Evolutionary conservation across 1,140 invertebrate genomes (phyloP).

Genomic region (Zaprionus nigranus): DNA sequence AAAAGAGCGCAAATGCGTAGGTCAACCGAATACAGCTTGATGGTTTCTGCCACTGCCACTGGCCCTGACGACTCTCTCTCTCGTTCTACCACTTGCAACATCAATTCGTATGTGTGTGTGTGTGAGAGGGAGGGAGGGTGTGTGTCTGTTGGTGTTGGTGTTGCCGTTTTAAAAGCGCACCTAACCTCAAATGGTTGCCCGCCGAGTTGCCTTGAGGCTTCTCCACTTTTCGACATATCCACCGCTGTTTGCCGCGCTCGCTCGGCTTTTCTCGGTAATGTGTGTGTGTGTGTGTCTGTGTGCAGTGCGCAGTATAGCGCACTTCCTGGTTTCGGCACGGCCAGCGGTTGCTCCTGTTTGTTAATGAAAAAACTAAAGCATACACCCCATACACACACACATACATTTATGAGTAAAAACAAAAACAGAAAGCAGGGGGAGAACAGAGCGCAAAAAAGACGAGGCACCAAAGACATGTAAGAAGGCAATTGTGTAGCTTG

Average conservation of each 20-base stretch:
- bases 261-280: constrained; percentile 16
- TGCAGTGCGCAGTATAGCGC: constrained; percentile 68
- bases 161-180: constrained; percentile 24
- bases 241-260: not conserved
- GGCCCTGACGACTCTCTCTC: constrained; percentile 1
- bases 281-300: not conserved
- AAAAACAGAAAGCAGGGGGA: constrained; percentile 8
- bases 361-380: constrained; percentile 62
- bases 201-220: constrained; percentile 23
- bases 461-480: not conserved
- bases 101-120: constrained; percentile 7
- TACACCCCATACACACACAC: not conserved
- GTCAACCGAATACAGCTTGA: constrained; percentile 36
- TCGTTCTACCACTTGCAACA: constrained; percentile 13
- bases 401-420: constrained; percentile 27
- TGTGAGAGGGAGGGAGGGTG: not conserved
- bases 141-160: constrained; percentile 1
- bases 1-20: constrained; percentile 18
- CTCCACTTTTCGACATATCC: constrained; percentile 11
- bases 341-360: constrained; percentile 51
- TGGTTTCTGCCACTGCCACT: constrained; percentile 8
- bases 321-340: constrained; percentile 67
- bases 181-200: constrained; percentile 46
- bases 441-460: constrained; percentile 9
- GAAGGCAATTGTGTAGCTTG: not conserved